Evolutionary conservation across 37 sponge, comb jelly and placozoan genomes (phyloP).

Genomic region (Hexactinellida sp.): DNA sequence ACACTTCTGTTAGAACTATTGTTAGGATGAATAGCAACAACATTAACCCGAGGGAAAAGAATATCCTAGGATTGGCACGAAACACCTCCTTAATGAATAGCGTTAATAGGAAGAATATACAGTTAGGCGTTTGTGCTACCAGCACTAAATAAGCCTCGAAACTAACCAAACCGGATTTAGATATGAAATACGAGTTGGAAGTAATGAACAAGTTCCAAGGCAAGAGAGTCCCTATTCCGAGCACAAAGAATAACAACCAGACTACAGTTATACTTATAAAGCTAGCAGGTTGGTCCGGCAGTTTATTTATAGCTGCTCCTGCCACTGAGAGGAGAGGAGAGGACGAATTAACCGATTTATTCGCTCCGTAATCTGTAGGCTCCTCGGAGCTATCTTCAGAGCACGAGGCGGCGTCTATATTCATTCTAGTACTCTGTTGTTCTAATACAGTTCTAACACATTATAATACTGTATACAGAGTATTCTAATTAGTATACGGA

Average conservation of each 20-base stretch:
- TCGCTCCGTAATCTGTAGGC: background rate
- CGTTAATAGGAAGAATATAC: background rate
- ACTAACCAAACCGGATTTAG: background rate
- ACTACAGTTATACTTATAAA: background rate
- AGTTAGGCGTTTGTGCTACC: background rate
- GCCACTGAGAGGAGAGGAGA: background rate
- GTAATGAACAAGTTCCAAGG: constrained; percentile 2
- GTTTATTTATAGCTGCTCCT: background rate
- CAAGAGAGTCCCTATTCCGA: background rate
- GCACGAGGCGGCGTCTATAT: too few relatives aligned
- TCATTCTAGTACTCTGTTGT: too few relatives aligned
- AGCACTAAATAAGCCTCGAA: background rate
- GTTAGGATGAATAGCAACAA: background rate
- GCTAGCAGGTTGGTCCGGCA: background rate
- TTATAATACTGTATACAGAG: too few relatives aligned
- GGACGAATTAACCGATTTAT: background rate
- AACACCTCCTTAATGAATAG: background rate
- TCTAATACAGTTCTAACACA: too few relatives aligned
- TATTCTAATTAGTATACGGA: too few relatives aligned
- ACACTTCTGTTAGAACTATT: background rate
- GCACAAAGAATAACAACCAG: background rate
- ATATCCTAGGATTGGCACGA: background rate
- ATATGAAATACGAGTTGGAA: background rate
- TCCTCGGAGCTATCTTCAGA: too few relatives aligned
- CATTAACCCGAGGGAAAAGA: background rate